Evolutionary conservation across 2,113 vertebrate genomes (phyloP).

Genomic region (Marmota flaviventris): DNA sequence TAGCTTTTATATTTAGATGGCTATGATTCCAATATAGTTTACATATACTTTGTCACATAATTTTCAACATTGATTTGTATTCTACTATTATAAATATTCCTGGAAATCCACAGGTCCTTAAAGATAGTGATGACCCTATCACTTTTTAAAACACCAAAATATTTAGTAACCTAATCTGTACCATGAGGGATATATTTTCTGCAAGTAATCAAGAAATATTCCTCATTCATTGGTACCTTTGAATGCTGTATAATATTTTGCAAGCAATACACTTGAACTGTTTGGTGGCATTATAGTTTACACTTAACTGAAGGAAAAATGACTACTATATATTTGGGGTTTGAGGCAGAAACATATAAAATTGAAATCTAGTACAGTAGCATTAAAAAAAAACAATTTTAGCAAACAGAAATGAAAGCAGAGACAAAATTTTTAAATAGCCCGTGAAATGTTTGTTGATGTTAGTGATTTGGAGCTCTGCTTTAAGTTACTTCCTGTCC

Average conservation of each 20-base stretch:
- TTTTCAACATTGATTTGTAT: not conserved
- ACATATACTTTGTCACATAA: not conserved
- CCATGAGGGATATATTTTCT: not conserved
- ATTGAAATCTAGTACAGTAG: not conserved
- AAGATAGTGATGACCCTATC: not conserved
- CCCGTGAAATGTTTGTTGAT: not conserved
- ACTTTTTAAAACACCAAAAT: not conserved
- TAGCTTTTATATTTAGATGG: not conserved
- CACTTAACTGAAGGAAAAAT: not conserved
- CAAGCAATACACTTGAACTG: not conserved
- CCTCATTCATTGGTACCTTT: not conserved
- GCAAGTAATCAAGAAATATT: not conserved
- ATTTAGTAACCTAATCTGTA: slow-evolving; percentile 1
- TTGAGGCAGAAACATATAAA: slow-evolving; percentile 23
- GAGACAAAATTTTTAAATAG: not conserved
- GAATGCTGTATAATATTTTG: slow-evolving; percentile 19
- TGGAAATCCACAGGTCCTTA: not conserved
- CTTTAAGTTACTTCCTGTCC: not conserved
- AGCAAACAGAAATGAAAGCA: slow-evolving; percentile 32
- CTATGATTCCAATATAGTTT: not conserved
- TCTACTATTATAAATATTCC: not conserved
- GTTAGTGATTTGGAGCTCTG: not conserved
- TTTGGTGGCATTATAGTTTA: not conserved
- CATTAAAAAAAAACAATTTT: slow-evolving; percentile 42
- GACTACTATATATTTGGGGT: not conserved